A percentile compares a stretch with the other conserved stretches of the same genome.
These are phyloP conservation scores for Xiphophorus birchmanni DNA, from an alignment of 2,797 vertebrate species.

Conservation along the genomic window DNA sequence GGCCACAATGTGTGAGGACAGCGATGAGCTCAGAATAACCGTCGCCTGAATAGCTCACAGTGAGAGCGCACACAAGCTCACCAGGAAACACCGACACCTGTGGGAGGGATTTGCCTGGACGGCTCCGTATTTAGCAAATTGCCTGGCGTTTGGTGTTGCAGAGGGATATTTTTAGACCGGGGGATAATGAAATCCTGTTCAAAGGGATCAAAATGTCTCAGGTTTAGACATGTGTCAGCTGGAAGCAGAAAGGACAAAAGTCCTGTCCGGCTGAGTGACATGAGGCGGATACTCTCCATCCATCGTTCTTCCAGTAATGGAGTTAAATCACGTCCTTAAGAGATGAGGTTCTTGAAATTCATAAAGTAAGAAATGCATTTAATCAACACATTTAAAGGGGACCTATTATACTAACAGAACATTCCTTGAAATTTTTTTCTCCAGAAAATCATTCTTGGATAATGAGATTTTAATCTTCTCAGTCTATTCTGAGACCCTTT, in stretches of 20 bases:
- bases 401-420: too few relatives aligned
- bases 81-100: conserved; percentile 48
- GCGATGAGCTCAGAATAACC: conserved; percentile 57
- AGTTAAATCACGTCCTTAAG: background rate
- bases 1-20: conserved; percentile 67
- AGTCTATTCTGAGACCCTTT: too few relatives aligned
- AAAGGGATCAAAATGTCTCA: conserved; percentile 9
- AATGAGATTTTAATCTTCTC: background rate
- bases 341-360: background rate
- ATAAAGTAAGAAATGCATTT: background rate
- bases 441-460: too few relatives aligned
- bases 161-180: conserved; percentile 7
- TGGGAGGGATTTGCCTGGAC: conserved; percentile 22
- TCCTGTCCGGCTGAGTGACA: background rate
- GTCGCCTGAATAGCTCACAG: conserved; percentile 46
- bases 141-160: conserved; percentile 5
- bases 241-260: conserved; percentile 2
- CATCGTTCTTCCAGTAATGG: background rate
- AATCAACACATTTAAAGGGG: background rate
- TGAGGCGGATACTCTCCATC: background rate
- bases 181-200: conserved; percentile 15
- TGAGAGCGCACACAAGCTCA: conserved; percentile 32
- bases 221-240: background rate
- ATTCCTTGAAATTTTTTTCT: too few relatives aligned
- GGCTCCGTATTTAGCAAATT: conserved; percentile 37